These are phyloP conservation scores for Rambutsinella grinnellia DNA, from an alignment of 2,888 invertebrate species.

Conservation along the genomic window DNA sequence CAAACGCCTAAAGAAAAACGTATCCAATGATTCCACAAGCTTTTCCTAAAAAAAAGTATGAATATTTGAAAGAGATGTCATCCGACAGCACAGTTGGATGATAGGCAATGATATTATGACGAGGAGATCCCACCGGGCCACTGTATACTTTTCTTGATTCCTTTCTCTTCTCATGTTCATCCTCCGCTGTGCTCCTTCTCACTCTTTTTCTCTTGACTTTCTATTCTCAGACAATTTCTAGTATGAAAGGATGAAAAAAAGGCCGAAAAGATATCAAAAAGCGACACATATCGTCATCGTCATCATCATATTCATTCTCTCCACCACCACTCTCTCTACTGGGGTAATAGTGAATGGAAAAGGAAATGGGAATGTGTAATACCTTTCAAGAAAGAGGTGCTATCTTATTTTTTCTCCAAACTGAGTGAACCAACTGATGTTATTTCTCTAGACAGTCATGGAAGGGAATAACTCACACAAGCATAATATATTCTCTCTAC, in stretches of 20 bases:
- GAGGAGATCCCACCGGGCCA: slow-evolving; percentile 54
- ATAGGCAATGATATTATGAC: slow-evolving; percentile 59
- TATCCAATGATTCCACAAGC: slow-evolving; percentile 32
- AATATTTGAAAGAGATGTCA: slow-evolving; percentile 59
- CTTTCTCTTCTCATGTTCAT: slow-evolving; percentile 13
- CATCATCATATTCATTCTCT: slow-evolving; percentile 50
- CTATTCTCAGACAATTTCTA: slow-evolving; percentile 26
- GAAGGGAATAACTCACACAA: slow-evolving; percentile 52
- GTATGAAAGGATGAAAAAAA: slow-evolving; percentile 14
- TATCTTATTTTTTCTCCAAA: too few relatives aligned
- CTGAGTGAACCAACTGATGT: slow-evolving; percentile 42
- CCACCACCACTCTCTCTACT: slow-evolving; percentile 26
- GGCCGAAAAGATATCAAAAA: slow-evolving; percentile 31
- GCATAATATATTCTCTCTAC: slow-evolving; percentile 41
- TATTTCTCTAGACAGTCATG: slow-evolving; percentile 54
- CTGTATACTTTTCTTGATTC: slow-evolving; percentile 49
- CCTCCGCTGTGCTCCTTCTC: slow-evolving; percentile 1
- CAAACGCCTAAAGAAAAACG: too few relatives aligned
- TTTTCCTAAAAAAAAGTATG: slow-evolving; percentile 41
- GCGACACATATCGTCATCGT: slow-evolving; percentile 55
- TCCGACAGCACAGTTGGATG: slow-evolving; percentile 57
- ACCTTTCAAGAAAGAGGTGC: not conserved
- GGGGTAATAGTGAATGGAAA: slow-evolving; percentile 42
- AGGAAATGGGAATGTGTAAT: slow-evolving; percentile 5
- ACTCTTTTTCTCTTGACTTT: slow-evolving; percentile 30